Conservation (phyloP, 2,797 vertebrate species). For the Chelidonichthys spinosus region DNA sequence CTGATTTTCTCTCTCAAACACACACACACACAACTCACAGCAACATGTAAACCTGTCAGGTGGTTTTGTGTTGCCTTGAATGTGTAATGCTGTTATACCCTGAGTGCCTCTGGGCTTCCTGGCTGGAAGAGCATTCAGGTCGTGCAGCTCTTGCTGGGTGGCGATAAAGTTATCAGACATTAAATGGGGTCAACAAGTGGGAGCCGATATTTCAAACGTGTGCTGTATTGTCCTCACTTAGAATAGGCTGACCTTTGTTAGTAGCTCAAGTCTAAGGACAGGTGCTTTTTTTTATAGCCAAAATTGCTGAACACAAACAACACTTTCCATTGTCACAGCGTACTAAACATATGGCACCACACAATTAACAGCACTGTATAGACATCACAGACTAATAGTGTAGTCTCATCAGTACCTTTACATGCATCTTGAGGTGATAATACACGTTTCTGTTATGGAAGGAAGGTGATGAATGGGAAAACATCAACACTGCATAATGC, state of each 20-base stretch:
- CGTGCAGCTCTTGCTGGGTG: slow-evolving; percentile 26
- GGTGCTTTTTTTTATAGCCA: background rate
- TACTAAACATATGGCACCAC: background rate
- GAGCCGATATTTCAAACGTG: slow-evolving; percentile 50
- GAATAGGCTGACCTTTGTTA: slow-evolving; percentile 52
- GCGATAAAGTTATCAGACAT: slow-evolving; percentile 65
- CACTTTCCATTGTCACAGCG: background rate
- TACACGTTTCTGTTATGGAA: background rate
- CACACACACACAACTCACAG: slow-evolving; percentile 8
- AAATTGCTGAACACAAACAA: slow-evolving; percentile 25
- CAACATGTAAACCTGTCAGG: slow-evolving; percentile 62
- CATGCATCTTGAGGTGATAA: slow-evolving; percentile 3
- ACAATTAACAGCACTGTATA: background rate
- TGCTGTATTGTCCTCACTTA: slow-evolving; percentile 38
- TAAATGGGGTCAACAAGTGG: slow-evolving; percentile 65
- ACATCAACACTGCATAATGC: slow-evolving; percentile 17
- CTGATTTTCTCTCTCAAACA: slow-evolving; percentile 11
- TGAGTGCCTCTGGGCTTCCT: slow-evolving; percentile 44
- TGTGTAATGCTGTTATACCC: slow-evolving; percentile 55
- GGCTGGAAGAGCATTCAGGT: slow-evolving; percentile 46
- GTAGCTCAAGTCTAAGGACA: slow-evolving; percentile 36
- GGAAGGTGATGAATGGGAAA: background rate
- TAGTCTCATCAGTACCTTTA: background rate
- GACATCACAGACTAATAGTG: background rate
- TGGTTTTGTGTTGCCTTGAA: slow-evolving; percentile 53